Evolutionary conservation across 2,113 vertebrate genomes (phyloP).

Genomic region (Menidia beryllina): DNA sequence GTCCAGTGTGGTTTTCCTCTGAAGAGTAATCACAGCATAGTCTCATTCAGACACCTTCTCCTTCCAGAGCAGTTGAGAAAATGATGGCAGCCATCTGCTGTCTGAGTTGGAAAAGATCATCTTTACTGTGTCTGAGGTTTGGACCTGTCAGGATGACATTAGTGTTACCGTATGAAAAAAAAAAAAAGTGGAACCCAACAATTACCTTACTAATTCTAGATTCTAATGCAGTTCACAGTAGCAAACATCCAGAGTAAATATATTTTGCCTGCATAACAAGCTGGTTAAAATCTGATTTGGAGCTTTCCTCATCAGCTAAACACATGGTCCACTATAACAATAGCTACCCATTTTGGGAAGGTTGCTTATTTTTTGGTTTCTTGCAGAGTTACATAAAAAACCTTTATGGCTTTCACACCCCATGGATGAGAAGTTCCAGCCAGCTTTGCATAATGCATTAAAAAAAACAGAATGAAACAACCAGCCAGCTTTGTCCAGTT

Average conservation of each 20-base stretch:
- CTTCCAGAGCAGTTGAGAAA: constrained; percentile 54
- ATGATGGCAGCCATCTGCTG: constrained; percentile 50
- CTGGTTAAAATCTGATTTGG: not conserved
- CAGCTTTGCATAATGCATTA: not conserved
- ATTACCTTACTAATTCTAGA: constrained; percentile 52
- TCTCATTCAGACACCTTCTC: constrained; percentile 59
- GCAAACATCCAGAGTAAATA: constrained; percentile 19
- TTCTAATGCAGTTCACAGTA: constrained; percentile 1
- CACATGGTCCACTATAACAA: not conserved
- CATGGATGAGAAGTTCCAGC: not conserved
- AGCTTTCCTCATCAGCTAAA: constrained; percentile 13
- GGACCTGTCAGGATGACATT: constrained; percentile 41
- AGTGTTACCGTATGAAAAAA: constrained; percentile 29
- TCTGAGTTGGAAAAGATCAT: constrained; percentile 65
- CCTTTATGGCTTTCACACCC: not conserved
- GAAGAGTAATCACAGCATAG: constrained; percentile 61
- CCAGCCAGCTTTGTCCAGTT: not conserved
- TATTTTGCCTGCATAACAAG: not conserved
- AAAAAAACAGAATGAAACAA: not conserved
- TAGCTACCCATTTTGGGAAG: too few relatives aligned
- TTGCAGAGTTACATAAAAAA: not conserved
- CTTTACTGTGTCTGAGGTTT: constrained; percentile 72
- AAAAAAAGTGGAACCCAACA: constrained; percentile 8
- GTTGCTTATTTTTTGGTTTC: not conserved
- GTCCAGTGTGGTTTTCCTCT: constrained; percentile 70